A percentile compares a stretch with the other conserved stretches of the same genome.
These are phyloP conservation scores for Bolinopsis microptera DNA, from an alignment of 37 sponge, comb jelly and placozoan species.

Conservation along the genomic window DNA sequence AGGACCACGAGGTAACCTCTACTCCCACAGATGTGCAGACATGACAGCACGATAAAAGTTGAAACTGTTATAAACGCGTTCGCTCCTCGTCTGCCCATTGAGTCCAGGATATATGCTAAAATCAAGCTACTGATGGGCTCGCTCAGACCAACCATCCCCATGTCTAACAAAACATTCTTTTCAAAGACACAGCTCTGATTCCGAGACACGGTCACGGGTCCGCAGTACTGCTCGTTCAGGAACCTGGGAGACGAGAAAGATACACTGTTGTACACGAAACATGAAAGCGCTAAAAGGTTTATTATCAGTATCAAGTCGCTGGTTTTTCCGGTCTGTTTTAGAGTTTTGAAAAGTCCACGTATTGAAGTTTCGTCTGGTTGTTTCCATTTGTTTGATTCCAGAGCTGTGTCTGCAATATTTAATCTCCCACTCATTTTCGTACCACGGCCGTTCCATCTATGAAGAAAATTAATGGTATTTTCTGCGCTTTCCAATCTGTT, in stretches of 20 bases:
- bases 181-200: not conserved
- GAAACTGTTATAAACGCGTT: not conserved
- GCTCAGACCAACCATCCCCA: not conserved
- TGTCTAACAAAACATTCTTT: not conserved
- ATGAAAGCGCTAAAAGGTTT: not conserved
- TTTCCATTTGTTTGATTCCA: not conserved
- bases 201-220: too few species aligned
- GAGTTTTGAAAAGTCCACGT: not conserved
- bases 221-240: not conserved
- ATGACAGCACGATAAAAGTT: not conserved
- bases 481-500: not conserved
- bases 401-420: not conserved
- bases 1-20: not conserved
- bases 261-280: not conserved
- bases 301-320: not conserved
- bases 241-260: not conserved
- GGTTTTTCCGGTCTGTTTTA: not conserved
- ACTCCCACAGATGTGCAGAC: not conserved
- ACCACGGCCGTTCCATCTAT: not conserved
- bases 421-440: not conserved
- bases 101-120: not conserved
- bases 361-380: not conserved
- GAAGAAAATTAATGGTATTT: not conserved
- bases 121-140: not conserved
- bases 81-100: not conserved